phyloP scores from a whole-genome alignment of 2,888 invertebrate species.

The Tachystola acroxantha region DNA sequence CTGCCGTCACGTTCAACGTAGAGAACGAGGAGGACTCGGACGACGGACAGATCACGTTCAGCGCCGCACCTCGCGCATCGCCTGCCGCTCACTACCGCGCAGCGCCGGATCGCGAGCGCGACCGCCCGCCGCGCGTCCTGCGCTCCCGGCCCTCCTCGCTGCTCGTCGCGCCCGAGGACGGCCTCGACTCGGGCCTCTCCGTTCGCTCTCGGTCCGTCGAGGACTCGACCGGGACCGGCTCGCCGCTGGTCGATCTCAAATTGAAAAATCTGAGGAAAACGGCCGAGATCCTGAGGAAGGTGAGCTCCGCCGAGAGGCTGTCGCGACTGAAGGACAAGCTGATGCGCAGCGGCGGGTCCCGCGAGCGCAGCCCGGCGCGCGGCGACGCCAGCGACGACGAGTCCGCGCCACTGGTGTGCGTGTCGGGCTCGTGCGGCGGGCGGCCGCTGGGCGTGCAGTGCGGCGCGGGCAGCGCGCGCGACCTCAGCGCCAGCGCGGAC shows the following conservation, averaged over 20 bases:
- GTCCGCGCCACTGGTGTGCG: slow-evolving; percentile 79
- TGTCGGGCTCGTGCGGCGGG: slow-evolving; percentile 10
- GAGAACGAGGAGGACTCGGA: slow-evolving; percentile 64
- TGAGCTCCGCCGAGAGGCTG: slow-evolving; percentile 59
- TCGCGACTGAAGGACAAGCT: slow-evolving; percentile 59
- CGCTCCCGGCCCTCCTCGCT: slow-evolving; percentile 50
- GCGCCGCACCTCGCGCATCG: slow-evolving; percentile 35
- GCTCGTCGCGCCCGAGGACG: slow-evolving; percentile 39
- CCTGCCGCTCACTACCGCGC: slow-evolving; percentile 20
- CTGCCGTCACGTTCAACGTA: slow-evolving; percentile 70
- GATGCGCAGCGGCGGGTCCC: slow-evolving; percentile 49
- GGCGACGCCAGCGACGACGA: slow-evolving; percentile 80
- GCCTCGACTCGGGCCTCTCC: slow-evolving; percentile 28
- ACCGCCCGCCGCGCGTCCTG: slow-evolving; percentile 11
- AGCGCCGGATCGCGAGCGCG: slow-evolving; percentile 21
- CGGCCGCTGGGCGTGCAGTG: slow-evolving; percentile 32
- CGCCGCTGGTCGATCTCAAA: slow-evolving; percentile 47
- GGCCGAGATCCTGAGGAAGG: slow-evolving; percentile 54
- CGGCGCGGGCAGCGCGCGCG: slow-evolving; percentile 29
- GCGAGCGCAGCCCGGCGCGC: slow-evolving; percentile 54
- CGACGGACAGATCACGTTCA: slow-evolving; percentile 68
- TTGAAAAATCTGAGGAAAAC: slow-evolving; percentile 51
- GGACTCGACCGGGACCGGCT: slow-evolving; percentile 45
- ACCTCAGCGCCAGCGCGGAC: slow-evolving; percentile 38
- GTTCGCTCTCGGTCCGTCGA: slow-evolving; percentile 61